Evolutionary conservation across 2,888 invertebrate genomes (phyloP).

Genomic region (Sarcophaga carnaria): DNA sequence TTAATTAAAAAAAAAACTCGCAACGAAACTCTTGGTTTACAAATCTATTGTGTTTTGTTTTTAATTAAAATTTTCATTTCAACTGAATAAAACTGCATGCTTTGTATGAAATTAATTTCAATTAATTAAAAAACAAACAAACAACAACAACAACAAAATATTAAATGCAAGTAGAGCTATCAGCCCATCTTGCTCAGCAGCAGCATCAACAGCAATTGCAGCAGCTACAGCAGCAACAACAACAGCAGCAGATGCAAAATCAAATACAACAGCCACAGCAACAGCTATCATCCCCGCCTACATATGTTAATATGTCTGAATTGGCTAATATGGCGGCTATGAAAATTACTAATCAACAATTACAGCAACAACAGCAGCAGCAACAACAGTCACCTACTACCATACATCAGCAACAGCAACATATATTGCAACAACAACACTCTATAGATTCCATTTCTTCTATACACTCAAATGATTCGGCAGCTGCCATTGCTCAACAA

Average conservation of each 20-base stretch:
- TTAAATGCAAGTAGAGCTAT: slow-evolving; percentile 75
- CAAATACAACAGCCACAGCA: slow-evolving; percentile 68
- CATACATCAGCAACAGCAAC: slow-evolving; percentile 74
- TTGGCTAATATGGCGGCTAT: slow-evolving; percentile 91
- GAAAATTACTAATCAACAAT: slow-evolving; percentile 85
- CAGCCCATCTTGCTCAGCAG: slow-evolving; percentile 79
- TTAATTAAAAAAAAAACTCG: too few species aligned
- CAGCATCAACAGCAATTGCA: slow-evolving; percentile 73
- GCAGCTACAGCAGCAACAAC: slow-evolving; percentile 73
- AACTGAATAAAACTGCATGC: slow-evolving; percentile 61
- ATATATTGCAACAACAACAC: slow-evolving; percentile 82
- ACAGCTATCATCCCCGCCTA: slow-evolving; percentile 84
- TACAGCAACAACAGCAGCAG: slow-evolving; percentile 74
- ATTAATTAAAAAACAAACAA: slow-evolving; percentile 9
- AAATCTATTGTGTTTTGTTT: slow-evolving; percentile 46
- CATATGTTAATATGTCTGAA: slow-evolving; percentile 96
- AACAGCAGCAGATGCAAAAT: slow-evolving; percentile 67
- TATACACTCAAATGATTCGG: slow-evolving; percentile 79
- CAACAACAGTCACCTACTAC: slow-evolving; percentile 66
- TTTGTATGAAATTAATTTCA: slow-evolving; percentile 38
- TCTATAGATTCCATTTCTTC: slow-evolving; percentile 82
- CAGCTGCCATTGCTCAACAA: slow-evolving; percentile 69
- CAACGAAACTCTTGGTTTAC: background rate
- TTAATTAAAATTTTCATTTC: slow-evolving; percentile 22
- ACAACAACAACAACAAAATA: slow-evolving; percentile 29